phyloP scores from a whole-genome alignment of 2,113 vertebrate species.

The Python bivittatus region DNA sequence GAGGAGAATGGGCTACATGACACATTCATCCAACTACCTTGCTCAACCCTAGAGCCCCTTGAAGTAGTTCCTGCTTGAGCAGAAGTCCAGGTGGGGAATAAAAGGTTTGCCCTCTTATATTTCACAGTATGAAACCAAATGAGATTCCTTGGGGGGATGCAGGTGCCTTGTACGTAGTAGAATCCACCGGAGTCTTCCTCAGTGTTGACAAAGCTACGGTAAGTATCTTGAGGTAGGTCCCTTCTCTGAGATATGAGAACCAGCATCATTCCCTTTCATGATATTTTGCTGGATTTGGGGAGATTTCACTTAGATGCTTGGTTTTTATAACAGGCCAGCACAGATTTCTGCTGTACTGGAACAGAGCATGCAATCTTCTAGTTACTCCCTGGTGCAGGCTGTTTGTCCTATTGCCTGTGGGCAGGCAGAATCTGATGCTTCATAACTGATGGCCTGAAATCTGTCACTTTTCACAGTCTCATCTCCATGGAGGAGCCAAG shows the following conservation, averaged over 20 bases:
- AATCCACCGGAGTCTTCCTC: conserved; percentile 87
- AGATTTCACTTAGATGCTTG: background rate
- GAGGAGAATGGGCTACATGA: background rate
- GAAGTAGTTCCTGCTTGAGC: background rate
- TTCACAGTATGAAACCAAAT: conserved; percentile 71
- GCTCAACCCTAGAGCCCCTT: background rate
- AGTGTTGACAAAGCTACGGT: conserved; percentile 80
- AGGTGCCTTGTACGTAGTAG: conserved; percentile 82
- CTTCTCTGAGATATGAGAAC: background rate
- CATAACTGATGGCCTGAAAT: background rate
- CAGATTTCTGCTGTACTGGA: background rate
- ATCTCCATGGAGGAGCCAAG: conserved; percentile 79
- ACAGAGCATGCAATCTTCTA: too few relatives aligned
- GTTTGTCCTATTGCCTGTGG: background rate
- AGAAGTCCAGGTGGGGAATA: background rate
- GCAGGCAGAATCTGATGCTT: background rate
- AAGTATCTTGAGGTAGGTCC: conserved; percentile 48
- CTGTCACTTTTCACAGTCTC: conserved; percentile 62
- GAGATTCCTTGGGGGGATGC: conserved; percentile 84
- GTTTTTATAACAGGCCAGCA: background rate
- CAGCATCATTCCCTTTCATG: too few relatives aligned
- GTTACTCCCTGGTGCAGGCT: background rate
- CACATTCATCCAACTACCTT: background rate
- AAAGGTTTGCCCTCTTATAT: background rate
- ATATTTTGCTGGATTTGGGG: background rate